phyloP scores from a whole-genome alignment of 2,888 invertebrate genomes.

The Volucella bombylans region DNA sequence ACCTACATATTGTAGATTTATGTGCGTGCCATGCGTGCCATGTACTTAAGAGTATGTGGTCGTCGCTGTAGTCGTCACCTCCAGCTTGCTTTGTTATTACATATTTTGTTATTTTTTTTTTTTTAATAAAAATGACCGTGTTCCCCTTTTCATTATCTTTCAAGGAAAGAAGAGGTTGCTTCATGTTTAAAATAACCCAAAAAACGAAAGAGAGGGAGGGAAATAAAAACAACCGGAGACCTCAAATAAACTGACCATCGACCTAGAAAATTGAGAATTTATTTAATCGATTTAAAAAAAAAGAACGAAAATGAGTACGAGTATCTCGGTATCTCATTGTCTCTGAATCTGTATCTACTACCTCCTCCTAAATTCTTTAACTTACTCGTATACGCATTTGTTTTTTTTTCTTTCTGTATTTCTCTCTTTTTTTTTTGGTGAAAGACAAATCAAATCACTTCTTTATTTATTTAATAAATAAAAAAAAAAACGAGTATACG shows the following conservation, averaged over 20 bases:
- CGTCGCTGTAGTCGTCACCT: background rate
- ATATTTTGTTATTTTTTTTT: slow-evolving; percentile 61
- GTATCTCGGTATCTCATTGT: background rate
- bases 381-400: slow-evolving; percentile 15
- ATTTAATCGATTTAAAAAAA: slow-evolving; percentile 64
- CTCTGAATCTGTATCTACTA: slow-evolving; percentile 27
- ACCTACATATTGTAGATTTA: slow-evolving; percentile 56
- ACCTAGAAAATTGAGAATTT: slow-evolving; percentile 73
- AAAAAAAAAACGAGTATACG: slow-evolving; percentile 19
- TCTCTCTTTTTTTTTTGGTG: slow-evolving; percentile 1
- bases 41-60: background rate
- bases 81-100: slow-evolving; percentile 13
- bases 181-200: slow-evolving; percentile 47
- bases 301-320: background rate
- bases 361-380: slow-evolving; percentile 48
- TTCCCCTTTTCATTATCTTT: slow-evolving; percentile 82
- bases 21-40: slow-evolving; percentile 55
- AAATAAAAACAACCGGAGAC: slow-evolving; percentile 29
- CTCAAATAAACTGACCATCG: slow-evolving; percentile 66
- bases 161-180: slow-evolving; percentile 79
- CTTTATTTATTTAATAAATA: slow-evolving; percentile 8
- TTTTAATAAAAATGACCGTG: slow-evolving; percentile 81
- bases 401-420: slow-evolving; percentile 18
- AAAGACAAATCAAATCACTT: slow-evolving; percentile 46
- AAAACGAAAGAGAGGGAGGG: slow-evolving; percentile 17